Conservation (phyloP, 2,113 vertebrate species). For the Tichodroma muraria region DNA sequence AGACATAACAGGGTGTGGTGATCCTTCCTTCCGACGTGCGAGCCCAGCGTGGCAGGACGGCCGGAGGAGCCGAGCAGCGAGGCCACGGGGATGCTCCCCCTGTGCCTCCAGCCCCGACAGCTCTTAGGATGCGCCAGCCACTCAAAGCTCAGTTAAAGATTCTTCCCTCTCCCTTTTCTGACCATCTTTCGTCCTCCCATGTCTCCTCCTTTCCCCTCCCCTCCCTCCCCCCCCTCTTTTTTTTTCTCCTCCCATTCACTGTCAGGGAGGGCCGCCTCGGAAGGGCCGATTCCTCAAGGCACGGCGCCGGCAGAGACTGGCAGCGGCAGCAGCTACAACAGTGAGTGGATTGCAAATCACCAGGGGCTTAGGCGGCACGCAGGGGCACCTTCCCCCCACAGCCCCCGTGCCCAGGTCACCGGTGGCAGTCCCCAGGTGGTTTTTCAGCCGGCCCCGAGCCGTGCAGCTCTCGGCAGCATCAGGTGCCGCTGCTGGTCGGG, state of each 20-base stretch:
- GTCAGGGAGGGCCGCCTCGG: conserved; percentile 69
- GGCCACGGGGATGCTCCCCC: neutral
- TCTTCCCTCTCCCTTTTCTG: conserved; percentile 68
- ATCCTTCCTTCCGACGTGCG: conserved; percentile 34
- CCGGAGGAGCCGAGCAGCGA: neutral
- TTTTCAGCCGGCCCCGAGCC: neutral
- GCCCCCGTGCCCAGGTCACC: neutral
- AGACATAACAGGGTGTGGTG: conserved; percentile 67
- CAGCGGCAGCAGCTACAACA: conserved; percentile 69
- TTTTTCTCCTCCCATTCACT: conserved; percentile 66
- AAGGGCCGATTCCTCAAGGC: conserved; percentile 61
- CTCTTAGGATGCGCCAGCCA: conserved; percentile 6
- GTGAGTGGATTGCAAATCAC: conserved; percentile 65
- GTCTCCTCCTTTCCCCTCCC: conserved; percentile 61
- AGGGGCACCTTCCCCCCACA: neutral
- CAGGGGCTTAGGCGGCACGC: conserved; percentile 51
- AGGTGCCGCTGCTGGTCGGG: no score
- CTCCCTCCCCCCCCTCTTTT: conserved; percentile 51
- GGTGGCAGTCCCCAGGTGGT: neutral
- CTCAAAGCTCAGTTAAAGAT: conserved; percentile 58
- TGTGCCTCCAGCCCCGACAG: neutral
- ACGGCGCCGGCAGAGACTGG: conserved; percentile 64
- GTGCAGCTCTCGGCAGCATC: neutral
- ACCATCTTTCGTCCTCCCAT: conserved; percentile 65
- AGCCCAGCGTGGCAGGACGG: neutral